Base-by-base conservation (phyloP, 2,113 vertebrate species). In the Channa maculata region DNA sequence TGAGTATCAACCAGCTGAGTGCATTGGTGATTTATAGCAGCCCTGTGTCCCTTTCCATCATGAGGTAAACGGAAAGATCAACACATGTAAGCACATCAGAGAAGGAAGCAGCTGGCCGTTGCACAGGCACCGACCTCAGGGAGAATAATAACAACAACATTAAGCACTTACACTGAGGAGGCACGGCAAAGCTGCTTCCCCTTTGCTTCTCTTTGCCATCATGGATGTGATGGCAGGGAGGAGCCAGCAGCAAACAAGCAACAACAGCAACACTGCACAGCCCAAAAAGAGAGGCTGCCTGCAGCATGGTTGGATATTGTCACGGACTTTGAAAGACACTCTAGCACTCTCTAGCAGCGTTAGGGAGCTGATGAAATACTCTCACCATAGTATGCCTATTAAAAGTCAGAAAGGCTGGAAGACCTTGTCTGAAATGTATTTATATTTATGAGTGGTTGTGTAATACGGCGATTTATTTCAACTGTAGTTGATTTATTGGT, bases 21-120 rank as follows among this genome's bases (percentile, higher is more conserved):
- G 69, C 48, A 43, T 7, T 2, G 9, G 63, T 85, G 91, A 91
- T 90, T 87, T 87, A 90, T 81, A 80, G 82, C 83, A 73, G 77
- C 71, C 48, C 83, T 9, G 70, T 70, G 79, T 88, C 84, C 79
- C 82, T 86, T 88, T 89, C 87, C 89, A 88, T 81, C 86, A 84
- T 89, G 87, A 90, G 81, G 87, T 87, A 87, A 93, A 88, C 64
- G 92, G 92, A 93, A 94, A 94, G 82, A 92, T 86, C 90, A 91
- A 91, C 90, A 92, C 79, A 85, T 86, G 76, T 82, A 77, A 85
- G 80, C 82, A 87, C 84, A 88, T 87, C 77, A 85, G 89, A 88
- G 88, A 82, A 92, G 89, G 90, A 94, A 92, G 87, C 90, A 92
- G 92, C 90, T 90, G 92, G 89, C 79, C n/a, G 45, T 46, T 86